These are phyloP conservation scores for Pegea sp. DNA, from an alignment of 23 tunicate species.

Conservation along the genomic window DNA sequence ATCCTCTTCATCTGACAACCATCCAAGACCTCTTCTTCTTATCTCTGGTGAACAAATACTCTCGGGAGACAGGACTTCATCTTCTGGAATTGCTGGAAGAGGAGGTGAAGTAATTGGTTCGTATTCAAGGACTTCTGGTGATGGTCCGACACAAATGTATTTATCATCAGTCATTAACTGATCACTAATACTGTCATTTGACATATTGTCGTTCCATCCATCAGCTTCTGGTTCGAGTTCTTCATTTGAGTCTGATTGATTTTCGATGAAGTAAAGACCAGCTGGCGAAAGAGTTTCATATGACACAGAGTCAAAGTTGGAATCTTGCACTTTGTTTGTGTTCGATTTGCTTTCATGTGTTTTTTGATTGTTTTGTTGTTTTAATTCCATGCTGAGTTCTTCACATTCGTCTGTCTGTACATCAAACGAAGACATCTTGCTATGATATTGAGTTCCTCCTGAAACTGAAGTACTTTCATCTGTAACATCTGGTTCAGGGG, in stretches of 20 bases:
- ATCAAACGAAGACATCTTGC: not conserved
- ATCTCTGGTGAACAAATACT: too few species aligned
- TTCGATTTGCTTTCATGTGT: too few species aligned
- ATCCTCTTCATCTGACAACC: not conserved
- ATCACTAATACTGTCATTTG: not conserved
- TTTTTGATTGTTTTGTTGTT: too few species aligned
- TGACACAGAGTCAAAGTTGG: too few species aligned
- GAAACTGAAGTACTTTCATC: not conserved
- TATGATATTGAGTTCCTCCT: not conserved
- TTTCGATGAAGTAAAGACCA: too few species aligned
- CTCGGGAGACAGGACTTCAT: not conserved
- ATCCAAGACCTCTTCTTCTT: not conserved
- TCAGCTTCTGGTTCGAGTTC: not conserved
- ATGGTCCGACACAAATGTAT: not conserved
- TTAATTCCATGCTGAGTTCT: too few species aligned
- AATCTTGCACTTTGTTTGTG: too few species aligned
- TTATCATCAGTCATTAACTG: not conserved
- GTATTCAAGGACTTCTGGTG: not conserved
- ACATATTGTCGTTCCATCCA: not conserved
- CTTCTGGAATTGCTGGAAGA: not conserved
- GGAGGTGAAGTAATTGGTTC: not conserved
- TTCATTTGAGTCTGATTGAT: not conserved
- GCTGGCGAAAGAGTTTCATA: too few species aligned
- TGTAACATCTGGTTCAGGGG: not conserved
- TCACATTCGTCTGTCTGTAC: too few species aligned